Conservation (phyloP, 2,797 vertebrate genomes). For the Cossypha caffra region DNA sequence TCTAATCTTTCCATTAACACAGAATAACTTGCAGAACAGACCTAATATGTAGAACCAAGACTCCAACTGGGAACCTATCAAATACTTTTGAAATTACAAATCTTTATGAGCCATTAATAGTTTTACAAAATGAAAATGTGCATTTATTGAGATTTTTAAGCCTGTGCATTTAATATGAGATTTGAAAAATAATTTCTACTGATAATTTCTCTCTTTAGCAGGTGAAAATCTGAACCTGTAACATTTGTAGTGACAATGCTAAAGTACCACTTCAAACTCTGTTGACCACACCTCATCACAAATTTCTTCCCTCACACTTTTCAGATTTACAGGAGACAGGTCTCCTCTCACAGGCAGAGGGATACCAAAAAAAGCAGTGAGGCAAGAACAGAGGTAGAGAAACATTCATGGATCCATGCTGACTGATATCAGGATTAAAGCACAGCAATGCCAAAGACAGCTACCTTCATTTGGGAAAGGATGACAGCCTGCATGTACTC, state of each 20-base stretch:
- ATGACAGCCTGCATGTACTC: conserved; percentile 53
- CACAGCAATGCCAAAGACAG: background rate
- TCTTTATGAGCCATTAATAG: background rate
- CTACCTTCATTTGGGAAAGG: background rate
- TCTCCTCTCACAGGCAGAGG: background rate
- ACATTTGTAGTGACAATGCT: background rate
- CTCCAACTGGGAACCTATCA: background rate
- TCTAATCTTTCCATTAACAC: background rate
- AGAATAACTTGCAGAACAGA: background rate
- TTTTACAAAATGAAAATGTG: background rate
- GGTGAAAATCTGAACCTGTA: background rate
- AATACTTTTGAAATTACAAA: background rate
- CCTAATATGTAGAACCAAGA: background rate
- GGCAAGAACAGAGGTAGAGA: background rate
- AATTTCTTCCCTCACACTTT: background rate
- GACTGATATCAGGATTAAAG: background rate
- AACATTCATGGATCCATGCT: background rate
- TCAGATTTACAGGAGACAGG: background rate
- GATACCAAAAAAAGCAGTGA: background rate
- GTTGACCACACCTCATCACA: background rate
- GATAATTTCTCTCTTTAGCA: background rate
- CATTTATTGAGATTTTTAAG: background rate
- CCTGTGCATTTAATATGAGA: background rate
- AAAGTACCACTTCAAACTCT: background rate
- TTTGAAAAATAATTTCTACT: background rate